These are phyloP conservation scores for Cossypha caffra DNA, from an alignment of 2,797 vertebrate species.

Conservation along the genomic window DNA sequence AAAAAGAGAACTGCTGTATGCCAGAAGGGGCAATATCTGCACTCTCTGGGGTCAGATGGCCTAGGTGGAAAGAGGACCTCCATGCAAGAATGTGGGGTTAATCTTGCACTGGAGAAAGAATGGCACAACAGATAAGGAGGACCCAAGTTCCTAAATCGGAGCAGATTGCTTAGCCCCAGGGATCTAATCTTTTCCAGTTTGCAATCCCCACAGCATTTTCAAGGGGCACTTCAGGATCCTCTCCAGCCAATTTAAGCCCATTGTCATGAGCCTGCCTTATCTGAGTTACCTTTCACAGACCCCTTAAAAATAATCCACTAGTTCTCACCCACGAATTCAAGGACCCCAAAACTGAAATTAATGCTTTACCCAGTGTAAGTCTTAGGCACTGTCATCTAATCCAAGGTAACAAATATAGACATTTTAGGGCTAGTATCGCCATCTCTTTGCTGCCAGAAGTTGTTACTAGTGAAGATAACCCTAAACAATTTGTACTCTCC, in stretches of 20 bases:
- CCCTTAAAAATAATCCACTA: neutral
- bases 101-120: neutral
- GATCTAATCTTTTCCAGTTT: neutral
- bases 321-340: neutral
- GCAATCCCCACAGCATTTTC: neutral
- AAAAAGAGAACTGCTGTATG: neutral
- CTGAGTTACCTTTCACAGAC: neutral
- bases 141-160: neutral
- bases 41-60: neutral
- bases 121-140: neutral
- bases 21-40: neutral
- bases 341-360: neutral
- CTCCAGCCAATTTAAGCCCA: neutral
- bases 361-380: neutral
- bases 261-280: neutral
- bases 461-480: constrained; percentile 24
- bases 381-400: neutral
- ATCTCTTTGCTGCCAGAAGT: constrained; percentile 10
- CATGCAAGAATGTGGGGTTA: neutral
- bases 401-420: neutral
- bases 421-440: neutral
- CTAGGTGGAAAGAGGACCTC: neutral
- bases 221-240: neutral
- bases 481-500: neutral
- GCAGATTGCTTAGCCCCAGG: neutral